phyloP scores from a whole-genome alignment of 2,797 vertebrate species.

The Syngnathus acus region DNA sequence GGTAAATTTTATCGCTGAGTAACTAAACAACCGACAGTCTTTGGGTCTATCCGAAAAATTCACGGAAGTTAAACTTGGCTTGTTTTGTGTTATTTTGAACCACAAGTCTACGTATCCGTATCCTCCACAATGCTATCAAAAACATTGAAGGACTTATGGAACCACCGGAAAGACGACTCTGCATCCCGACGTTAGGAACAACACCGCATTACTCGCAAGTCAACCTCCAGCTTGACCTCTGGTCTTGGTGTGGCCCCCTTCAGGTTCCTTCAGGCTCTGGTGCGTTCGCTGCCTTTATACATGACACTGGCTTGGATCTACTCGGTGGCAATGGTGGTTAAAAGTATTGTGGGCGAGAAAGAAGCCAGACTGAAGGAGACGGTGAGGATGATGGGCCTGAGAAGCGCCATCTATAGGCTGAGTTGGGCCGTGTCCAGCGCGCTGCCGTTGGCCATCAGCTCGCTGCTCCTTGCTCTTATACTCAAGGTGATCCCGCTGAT shows the following conservation, averaged over 20 bases:
- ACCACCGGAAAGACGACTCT: not conserved
- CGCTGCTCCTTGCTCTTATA: slow-evolving; percentile 75
- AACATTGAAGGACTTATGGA: not conserved
- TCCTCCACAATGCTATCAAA: not conserved
- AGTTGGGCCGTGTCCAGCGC: slow-evolving; percentile 89
- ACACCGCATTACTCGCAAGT: not conserved
- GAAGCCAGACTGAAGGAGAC: slow-evolving; percentile 93
- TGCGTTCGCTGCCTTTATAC: slow-evolving; percentile 84
- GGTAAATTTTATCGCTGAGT: not conserved
- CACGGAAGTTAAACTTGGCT: too few species aligned
- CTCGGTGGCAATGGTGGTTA: slow-evolving; percentile 90
- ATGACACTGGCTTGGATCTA: slow-evolving; percentile 97
- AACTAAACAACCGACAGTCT: not conserved
- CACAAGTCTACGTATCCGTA: not conserved
- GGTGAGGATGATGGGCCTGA: slow-evolving; percentile 90
- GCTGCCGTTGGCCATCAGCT: slow-evolving; percentile 78
- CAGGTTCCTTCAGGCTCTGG: slow-evolving; percentile 86
- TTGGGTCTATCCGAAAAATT: not conserved
- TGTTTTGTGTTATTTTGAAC: too few species aligned
- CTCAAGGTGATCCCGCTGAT: slow-evolving; percentile 84
- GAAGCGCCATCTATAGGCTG: slow-evolving; percentile 83
- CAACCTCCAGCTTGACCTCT: slow-evolving; percentile 4
- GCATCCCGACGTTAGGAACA: too few species aligned
- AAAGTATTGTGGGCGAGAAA: slow-evolving; percentile 89
- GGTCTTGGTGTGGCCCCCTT: slow-evolving; percentile 19